Evolutionary conservation across 2,888 invertebrate genomes (phyloP), one percentile per base, ranked within the genome.

Genomic region (Ferdinandea cuprea): DNA sequence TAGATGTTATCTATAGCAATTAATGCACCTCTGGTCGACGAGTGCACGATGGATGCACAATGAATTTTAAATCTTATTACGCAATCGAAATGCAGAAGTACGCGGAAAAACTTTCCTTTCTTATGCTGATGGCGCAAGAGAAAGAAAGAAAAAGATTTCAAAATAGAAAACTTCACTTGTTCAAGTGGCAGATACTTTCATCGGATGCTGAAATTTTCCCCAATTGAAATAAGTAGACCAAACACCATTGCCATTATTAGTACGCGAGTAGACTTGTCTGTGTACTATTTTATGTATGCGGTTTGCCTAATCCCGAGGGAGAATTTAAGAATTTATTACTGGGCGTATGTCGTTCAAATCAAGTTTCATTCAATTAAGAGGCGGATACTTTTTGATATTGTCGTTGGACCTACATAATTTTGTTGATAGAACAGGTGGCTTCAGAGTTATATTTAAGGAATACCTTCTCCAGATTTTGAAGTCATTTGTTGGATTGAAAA

Each of bases 321-420:
- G 11, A 42, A 25, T 25, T 52, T 17, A 15, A 35, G 30, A 56
- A 46, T 48, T 28, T 69, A 69, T 58, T 69, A 28, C 25, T 15
- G 79, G 79, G 79, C 79, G 79, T 79, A 61, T 61, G 59, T 54
- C 54, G 61, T 68, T 79, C 40, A 19, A 66, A 73, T 79, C 59
- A 48, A 79, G 73, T 79, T 79, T 58, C 40, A 66, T 46, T 79
- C 59, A 66, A 79, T 79, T 79, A 66, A 73, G 78, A 66, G 78
- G 78, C 78, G 78, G 50, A 77, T 71, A 44, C 19, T 46, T 9
- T 15, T 37, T 35, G 19, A 48, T 28, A 25, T 19, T 19, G 37
- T n/a, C 35, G 3, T 21, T 35, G 17, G n/a, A n/a, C n/a, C n/a
- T n/a, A n/a, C n/a, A n/a, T 17, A 35, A 56, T 17, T 6, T 25